Percentiles rank a stretch among this genome's conserved stretches.
These are phyloP conservation scores for Mycetomoellerius zeteki DNA, from an alignment of 1,140 invertebrate species.

Conservation along the genomic window DNA sequence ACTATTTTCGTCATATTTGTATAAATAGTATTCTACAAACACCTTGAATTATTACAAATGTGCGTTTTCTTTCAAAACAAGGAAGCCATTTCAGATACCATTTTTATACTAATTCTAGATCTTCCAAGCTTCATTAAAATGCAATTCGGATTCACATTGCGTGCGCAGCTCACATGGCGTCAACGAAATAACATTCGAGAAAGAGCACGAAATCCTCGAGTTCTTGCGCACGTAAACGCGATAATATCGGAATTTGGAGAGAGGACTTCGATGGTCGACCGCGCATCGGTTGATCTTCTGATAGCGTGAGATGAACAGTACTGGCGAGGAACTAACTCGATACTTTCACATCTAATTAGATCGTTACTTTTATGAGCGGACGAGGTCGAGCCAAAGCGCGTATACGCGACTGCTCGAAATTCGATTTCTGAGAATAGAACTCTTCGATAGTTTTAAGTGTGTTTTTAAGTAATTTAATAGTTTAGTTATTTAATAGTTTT, in stretches of 20 bases:
- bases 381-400: not conserved
- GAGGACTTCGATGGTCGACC: conserved; percentile 45
- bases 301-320: not conserved
- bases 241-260: conserved; percentile 65
- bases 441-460: not conserved
- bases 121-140: conserved; percentile 44
- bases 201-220: conserved; percentile 28
- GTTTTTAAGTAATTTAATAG: not conserved
- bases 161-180: not conserved
- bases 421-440: not conserved
- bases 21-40: not conserved
- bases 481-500: not conserved
- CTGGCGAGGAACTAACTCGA: not conserved
- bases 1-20: not conserved
- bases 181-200: conserved; percentile 32
- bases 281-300: conserved; percentile 25
- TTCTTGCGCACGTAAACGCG: conserved; percentile 55
- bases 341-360: conserved; percentile 70
- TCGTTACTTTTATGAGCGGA: conserved; percentile 60
- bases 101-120: conserved; percentile 30
- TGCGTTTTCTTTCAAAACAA: not conserved
- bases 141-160: conserved; percentile 41
- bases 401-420: conserved; percentile 3
- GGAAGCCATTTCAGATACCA: conserved; percentile 6
- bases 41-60: not conserved